Evolutionary conservation across 1,140 invertebrate genomes (phyloP), one percentile per base, ranked within the genome.

Genomic region (Streblospio benedicti): DNA sequence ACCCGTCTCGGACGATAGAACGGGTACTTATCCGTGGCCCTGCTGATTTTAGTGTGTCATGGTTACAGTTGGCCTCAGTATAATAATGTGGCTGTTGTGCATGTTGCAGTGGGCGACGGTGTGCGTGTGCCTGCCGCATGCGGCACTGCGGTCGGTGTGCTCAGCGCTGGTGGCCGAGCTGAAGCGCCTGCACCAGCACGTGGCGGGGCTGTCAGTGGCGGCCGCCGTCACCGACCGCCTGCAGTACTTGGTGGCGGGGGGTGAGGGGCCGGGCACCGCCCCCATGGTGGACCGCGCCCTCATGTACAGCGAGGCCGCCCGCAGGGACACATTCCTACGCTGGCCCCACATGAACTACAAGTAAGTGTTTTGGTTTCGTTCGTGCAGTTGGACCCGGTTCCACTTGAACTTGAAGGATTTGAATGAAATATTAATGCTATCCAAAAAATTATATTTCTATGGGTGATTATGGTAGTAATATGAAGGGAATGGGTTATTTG

Each of bases 271-370:
- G 2, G 45, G 61, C 5, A 49, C 56, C 33, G 62, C 41, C 16
- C 66, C 68, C 57, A 53, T 67, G n/a, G 67, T 73, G 4, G 74
- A 79, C 54, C 67, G 71, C 28, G 52, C 70, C 4, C 56, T 73
- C 41, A 94, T 96, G 91, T 91, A 89, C 73, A 93, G 89, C 61
- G 92, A 96, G 79, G 88, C 89, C 1, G 86, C 89, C 45, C 82
- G 92, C 41, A 81, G 89, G 62, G 87, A 91, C 69, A 94, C 92
- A 0, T 96, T 94, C 77, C 85, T 85, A 60, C 86, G 88, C 73
- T 96, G 92, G 92, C 92, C 92, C 41, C 92, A 95, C 72, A 93
- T 92, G 89, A 91, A 93, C 78, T 94, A 94, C 79, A 93, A 93
- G 89, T 91, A 80, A 79, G 82, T 79, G n/a, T n/a, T n/a, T n/a